Conservation (phyloP, 2,797 vertebrate species). For the Eidolon dupreanum region DNA sequence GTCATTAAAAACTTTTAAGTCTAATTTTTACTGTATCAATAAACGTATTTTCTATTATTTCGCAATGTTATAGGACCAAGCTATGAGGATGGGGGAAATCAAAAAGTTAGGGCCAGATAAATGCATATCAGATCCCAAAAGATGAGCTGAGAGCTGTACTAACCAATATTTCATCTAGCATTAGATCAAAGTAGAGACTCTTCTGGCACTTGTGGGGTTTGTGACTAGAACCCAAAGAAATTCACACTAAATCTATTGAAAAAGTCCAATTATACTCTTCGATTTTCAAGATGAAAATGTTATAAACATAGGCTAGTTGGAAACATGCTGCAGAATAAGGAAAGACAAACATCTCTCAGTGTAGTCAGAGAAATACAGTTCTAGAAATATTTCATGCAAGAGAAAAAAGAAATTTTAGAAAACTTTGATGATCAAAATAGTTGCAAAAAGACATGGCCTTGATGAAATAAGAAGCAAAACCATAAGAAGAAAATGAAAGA, state of each 20-base stretch:
- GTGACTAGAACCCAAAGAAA: background rate
- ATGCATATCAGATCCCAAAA: background rate
- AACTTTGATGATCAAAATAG: background rate
- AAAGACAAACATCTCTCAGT: background rate
- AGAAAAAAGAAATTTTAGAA: background rate
- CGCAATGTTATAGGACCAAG: background rate
- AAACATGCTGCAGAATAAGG: background rate
- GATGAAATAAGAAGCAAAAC: background rate
- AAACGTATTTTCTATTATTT: background rate
- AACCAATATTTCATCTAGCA: background rate
- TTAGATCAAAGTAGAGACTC: background rate
- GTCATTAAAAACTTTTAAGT: background rate
- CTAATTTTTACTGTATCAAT: background rate
- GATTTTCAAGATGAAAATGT: background rate
- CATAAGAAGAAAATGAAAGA: background rate
- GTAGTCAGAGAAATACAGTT: background rate
- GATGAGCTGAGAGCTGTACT: background rate
- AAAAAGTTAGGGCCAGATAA: background rate
- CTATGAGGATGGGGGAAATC: background rate
- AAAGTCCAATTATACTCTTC: background rate
- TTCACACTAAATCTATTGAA: background rate
- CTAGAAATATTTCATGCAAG: background rate
- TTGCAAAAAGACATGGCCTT: background rate
- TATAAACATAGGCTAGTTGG: background rate
- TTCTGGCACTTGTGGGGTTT: background rate